Percentiles rank a stretch among this genome's conserved stretches.
These are phyloP conservation scores for Rhadinocentrus ornatus DNA, from an alignment of 2,797 vertebrate genomes.

Conservation along the genomic window DNA sequence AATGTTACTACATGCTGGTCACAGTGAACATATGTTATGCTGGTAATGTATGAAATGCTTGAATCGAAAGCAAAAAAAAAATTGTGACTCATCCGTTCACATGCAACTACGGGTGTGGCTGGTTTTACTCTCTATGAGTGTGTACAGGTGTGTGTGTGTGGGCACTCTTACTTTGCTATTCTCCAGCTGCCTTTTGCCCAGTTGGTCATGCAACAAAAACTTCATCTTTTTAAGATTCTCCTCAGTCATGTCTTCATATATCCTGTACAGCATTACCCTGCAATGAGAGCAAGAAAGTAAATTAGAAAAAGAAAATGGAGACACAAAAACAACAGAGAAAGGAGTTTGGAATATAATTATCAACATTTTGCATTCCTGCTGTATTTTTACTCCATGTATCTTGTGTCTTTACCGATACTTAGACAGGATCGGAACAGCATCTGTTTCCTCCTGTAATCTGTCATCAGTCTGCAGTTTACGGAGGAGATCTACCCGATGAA, in stretches of 20 bases:
- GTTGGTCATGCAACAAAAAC: constrained; percentile 51
- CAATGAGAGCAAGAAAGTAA: constrained; percentile 7
- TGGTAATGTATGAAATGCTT: not conserved
- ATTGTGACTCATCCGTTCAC: not conserved
- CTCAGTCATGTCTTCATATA: constrained; percentile 64
- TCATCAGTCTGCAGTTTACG: constrained; percentile 35
- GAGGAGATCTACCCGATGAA: constrained; percentile 72
- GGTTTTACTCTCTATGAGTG: too few species aligned
- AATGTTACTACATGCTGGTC: not conserved
- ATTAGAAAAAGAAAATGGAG: not conserved
- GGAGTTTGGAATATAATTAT: too few species aligned
- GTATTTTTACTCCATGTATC: not conserved
- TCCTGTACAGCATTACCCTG: constrained; percentile 77
- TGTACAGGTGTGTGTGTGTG: not conserved
- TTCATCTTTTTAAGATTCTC: constrained; percentile 67
- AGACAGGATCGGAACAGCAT: constrained; percentile 59
- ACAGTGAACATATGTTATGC: not conserved
- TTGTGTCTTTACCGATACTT: constrained; percentile 72
- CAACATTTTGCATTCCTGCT: not conserved
- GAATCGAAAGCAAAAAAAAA: not conserved
- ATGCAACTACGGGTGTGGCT: not conserved
- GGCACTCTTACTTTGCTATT: constrained; percentile 66
- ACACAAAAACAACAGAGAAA: not conserved
- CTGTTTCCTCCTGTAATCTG: constrained; percentile 7
- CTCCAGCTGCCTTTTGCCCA: constrained; percentile 64